Evolutionary conservation across 2,797 vertebrate genomes (phyloP), one percentile per base, ranked within the genome.

Genomic region (Amniataba percoides): DNA sequence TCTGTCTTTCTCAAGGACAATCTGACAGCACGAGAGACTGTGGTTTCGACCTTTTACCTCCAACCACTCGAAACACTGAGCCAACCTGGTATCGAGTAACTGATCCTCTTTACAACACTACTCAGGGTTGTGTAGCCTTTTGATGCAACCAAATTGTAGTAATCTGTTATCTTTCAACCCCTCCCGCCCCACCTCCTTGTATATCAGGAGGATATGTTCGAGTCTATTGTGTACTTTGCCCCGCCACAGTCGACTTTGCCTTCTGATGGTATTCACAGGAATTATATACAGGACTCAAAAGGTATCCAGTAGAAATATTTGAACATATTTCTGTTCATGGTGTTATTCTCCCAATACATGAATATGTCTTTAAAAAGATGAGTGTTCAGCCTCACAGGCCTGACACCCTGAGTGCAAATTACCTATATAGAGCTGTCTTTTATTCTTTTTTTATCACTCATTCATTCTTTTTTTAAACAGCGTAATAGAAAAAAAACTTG

Each of bases 1-100:
- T 78, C 25, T 71, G 77, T 72, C 67, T 81, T 59, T 23, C 77
- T 71, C 74, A 82, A 81, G 82, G 80, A 87, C 71, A 76, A 16
- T 56, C 78, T 73, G 59, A 82, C 74, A 82, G 75, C 55, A 56
- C 51, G 43, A 58, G 59, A 61, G 65, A 73, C 61, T 63, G 57
- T 39, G 40, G 68, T 80, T 81, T 69, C 67, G 77, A 87, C 78
- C 75, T 81, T 71, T 72, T 78, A 69, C 63, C 51, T 78, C 65
- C 49, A 36, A 36, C 34, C 8, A 65, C 36, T 91, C 55, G 60
- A 69, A 86, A 77, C 72, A 66, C 74, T 66, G 6, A 16, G 19
- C 16, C 49, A 74, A 78, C 55, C 58, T 70, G 52, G 52, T 71
- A 46, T 69, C 34, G 10, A 74, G 84, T 74, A 80, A 60, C 25